Evolutionary conservation across 1,140 invertebrate genomes (phyloP).

Genomic region (Tetranychus cinnabarinus): DNA sequence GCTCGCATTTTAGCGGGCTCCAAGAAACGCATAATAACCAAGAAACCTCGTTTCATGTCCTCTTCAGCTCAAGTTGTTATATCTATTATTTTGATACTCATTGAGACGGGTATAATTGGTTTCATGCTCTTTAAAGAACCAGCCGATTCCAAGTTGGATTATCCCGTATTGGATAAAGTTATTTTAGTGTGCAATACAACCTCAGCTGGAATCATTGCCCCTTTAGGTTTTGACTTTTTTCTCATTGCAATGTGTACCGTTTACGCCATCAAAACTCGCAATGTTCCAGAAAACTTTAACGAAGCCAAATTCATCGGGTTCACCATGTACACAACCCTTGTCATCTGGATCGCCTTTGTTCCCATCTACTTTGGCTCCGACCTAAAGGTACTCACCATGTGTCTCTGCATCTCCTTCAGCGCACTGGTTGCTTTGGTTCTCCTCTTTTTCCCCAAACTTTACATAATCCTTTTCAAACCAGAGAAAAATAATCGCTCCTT

Average conservation of each 20-base stretch:
- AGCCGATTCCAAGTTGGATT: slow-evolving; percentile 33
- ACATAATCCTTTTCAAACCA: slow-evolving; percentile 46
- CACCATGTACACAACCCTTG: slow-evolving; percentile 65
- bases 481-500: slow-evolving; percentile 49
- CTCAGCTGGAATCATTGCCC: slow-evolving; percentile 37
- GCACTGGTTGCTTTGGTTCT: slow-evolving; percentile 48
- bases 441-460: slow-evolving; percentile 52
- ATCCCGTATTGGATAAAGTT: slow-evolving; percentile 27
- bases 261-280: slow-evolving; percentile 61
- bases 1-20: slow-evolving; percentile 54
- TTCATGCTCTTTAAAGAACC: slow-evolving; percentile 42
- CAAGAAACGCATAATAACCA: slow-evolving; percentile 51
- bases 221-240: slow-evolving; percentile 51
- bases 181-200: slow-evolving; percentile 33
- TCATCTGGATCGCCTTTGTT: slow-evolving; percentile 68
- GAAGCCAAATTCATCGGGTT: slow-evolving; percentile 60
- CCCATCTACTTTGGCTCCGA: slow-evolving; percentile 55
- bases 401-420: slow-evolving; percentile 40
- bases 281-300: slow-evolving; percentile 70
- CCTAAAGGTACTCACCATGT: slow-evolving; percentile 41
- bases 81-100: slow-evolving; percentile 35
- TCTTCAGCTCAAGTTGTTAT: slow-evolving; percentile 38
- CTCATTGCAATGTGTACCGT: slow-evolving; percentile 52
- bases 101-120: slow-evolving; percentile 41
- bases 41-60: slow-evolving; percentile 41